Percentiles rank a stretch among this genome's conserved stretches.
Conservation (phyloP, 2,797 vertebrate genomes). For the Ficedula albicollis region DNA sequence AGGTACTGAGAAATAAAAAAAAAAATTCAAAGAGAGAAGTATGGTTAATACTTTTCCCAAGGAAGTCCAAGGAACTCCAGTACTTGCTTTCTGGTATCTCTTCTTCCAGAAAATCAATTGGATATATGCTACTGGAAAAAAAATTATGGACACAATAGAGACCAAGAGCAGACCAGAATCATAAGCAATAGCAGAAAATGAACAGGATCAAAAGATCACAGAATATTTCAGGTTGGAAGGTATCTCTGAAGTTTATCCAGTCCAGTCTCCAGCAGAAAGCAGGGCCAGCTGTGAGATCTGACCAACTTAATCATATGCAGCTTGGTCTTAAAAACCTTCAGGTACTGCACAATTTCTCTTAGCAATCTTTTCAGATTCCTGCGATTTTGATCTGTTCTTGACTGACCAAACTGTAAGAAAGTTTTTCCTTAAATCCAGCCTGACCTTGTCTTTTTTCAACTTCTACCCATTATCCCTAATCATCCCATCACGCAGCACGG, state of each 20-base stretch:
- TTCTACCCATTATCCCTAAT: neutral
- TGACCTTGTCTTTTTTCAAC: neutral
- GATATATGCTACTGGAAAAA: neutral
- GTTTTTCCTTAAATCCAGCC: neutral
- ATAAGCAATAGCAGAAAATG: neutral
- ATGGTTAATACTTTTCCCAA: neutral
- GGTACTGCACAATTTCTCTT: neutral
- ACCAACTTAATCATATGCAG: neutral
- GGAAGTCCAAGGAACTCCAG: neutral
- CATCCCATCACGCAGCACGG: fast-evolving
- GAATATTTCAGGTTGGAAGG: neutral
- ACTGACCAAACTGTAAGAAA: neutral
- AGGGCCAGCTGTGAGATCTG: neutral
- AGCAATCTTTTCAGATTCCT: neutral
- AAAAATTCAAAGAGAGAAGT: neutral
- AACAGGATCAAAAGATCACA: neutral
- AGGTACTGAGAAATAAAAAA: neutral
- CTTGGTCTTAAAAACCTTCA: neutral
- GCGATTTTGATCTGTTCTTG: neutral
- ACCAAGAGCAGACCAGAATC: neutral
- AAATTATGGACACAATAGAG: neutral
- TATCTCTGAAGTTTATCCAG: neutral
- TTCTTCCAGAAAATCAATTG: neutral
- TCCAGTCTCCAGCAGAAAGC: neutral
- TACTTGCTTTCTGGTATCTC: neutral